A percentile compares a stretch with the other conserved stretches of the same genome.
phyloP scores from a whole-genome alignment of 2,113 vertebrate species.

The Chamaetylas fuelleborni region DNA sequence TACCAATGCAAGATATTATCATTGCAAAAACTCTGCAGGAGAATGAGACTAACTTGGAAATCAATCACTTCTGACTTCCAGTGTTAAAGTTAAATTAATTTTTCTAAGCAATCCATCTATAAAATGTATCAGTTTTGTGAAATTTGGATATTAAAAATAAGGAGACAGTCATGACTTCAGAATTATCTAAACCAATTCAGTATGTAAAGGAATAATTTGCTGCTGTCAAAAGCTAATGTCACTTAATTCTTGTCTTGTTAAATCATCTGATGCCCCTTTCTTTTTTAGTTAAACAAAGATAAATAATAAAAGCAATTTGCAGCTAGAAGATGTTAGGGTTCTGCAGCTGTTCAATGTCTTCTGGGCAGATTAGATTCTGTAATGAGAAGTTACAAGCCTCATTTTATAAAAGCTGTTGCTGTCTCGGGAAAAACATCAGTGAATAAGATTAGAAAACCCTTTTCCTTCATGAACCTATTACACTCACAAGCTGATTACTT shows the following conservation, averaged over 20 bases:
- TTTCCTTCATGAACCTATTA: conserved; percentile 74
- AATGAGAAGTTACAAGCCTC: conserved; percentile 81
- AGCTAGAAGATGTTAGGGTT: conserved; percentile 68
- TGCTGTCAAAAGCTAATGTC: conserved; percentile 67
- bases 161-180: conserved; percentile 40
- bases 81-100: conserved; percentile 29
- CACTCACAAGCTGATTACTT: conserved; percentile 66
- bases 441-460: conserved; percentile 74
- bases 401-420: conserved; percentile 80
- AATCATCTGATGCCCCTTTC: conserved; percentile 69
- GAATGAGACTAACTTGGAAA: conserved; percentile 10
- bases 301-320: conserved; percentile 81
- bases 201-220: conserved; percentile 58
- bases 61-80: conserved; percentile 5
- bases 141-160: conserved; percentile 46
- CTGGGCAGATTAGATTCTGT: conserved; percentile 80
- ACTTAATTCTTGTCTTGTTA: conserved; percentile 76
- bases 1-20: neutral
- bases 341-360: conserved; percentile 79
- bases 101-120: conserved; percentile 28
- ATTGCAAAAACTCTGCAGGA: neutral
- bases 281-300: conserved; percentile 79
- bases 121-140: conserved; percentile 3
- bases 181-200: conserved; percentile 55
- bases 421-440: conserved; percentile 75